Evolutionary conservation across 2,888 invertebrate species (phyloP).

Genomic region (Tribolium freemani): DNA sequence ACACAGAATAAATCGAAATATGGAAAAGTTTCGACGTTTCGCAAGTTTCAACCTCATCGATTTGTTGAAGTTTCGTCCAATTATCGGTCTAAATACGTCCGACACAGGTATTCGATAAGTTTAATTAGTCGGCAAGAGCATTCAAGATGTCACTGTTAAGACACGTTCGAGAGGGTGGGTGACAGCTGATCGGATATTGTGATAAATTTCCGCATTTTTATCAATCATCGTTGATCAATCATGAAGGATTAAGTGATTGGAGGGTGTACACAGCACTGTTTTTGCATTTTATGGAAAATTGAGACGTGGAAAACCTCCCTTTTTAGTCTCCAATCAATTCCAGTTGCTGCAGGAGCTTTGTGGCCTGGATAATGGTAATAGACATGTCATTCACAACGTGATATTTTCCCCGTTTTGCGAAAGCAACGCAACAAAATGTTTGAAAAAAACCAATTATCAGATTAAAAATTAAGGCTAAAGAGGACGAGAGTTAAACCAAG

Average conservation of each 20-base stretch:
- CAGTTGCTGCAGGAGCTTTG: too few relatives aligned
- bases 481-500: too few relatives aligned
- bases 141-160: constrained; percentile 17
- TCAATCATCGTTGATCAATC: background rate
- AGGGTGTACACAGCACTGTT: background rate
- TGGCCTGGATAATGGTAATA: too few relatives aligned
- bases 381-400: too few relatives aligned
- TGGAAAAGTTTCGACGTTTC: background rate
- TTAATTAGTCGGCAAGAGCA: constrained; percentile 34
- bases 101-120: constrained; percentile 38
- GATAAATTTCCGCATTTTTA: background rate
- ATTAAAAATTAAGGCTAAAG: too few relatives aligned
- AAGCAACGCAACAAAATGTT: too few relatives aligned
- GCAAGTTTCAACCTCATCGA: too few relatives aligned
- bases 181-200: background rate
- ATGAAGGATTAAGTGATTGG: background rate
- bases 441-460: too few relatives aligned
- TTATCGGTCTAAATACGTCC: constrained; percentile 27
- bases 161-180: background rate
- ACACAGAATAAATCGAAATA: background rate
- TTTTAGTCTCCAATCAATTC: too few relatives aligned
- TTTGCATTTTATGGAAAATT: too few relatives aligned
- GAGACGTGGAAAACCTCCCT: too few relatives aligned
- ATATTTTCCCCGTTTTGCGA: too few relatives aligned
- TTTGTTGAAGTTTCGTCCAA: constrained; percentile 1